Base-by-base conservation (phyloP, 2,797 vertebrate genomes). In the Simalia tracyae region DNA sequence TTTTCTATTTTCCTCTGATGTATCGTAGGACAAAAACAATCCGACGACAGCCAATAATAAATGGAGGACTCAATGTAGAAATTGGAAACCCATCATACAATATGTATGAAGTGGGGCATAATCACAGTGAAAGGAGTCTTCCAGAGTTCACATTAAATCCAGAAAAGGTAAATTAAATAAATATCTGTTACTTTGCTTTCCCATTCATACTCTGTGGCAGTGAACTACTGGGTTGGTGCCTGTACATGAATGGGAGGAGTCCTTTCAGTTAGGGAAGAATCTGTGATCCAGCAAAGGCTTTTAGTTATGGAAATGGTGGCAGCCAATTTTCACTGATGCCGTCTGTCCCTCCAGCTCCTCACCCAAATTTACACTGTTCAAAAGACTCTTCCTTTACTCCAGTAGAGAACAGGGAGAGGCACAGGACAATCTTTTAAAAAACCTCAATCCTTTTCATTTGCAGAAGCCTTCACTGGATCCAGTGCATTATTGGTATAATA, bases 61-160 rank as follows among this genome's bases (percentile, higher is more conserved):
- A 99, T 46, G 99, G 99, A 95, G 98, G 99, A 95, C 98, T 99
- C 97, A 99, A 99, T 88, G 99, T 99, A 76, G 99, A 99, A 98
- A 99, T 99, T 10, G 99, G 99, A 89, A 99, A 99, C 96, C 99
- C 99, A 0, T 99, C 99, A 5, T 99, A 99, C 95, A 99, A 99
- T 96, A 99, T 99, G 98, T 99, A 99, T 94, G 99, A 99, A 94
- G 98, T 99, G 19, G 99, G 99, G 92, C 99, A 98, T 19, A 98
- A 99, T 54, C 99, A 99, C 87, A 98, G 95, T 2, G 99, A 99
- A 86, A 98, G 99, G 93, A 98, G 98, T 94, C 98, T 99, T 66
- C 98, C 99, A 86, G 98, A 99, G 96, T 99, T 99, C 95, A 98
- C 98, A 59, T 97, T 99, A 95, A 99, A 99, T 96, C 98, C 98